A percentile compares a stretch with the other conserved stretches of the same genome.
Evolutionary conservation across 2,113 vertebrate species (phyloP).

Genomic region (Chrysochloris asiatica): DNA sequence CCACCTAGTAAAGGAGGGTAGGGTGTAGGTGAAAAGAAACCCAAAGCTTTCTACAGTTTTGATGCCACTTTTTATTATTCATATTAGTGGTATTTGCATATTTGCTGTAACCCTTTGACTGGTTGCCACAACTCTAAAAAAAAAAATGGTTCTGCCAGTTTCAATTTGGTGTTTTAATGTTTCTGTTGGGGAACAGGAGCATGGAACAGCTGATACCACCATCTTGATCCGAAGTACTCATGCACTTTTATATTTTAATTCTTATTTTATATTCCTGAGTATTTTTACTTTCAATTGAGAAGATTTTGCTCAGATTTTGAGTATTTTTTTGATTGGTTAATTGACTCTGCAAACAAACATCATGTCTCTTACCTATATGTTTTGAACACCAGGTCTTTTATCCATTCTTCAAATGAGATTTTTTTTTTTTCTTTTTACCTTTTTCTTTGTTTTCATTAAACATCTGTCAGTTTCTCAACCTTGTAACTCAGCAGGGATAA

Average conservation of each 20-base stretch:
- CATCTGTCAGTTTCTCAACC: slow-evolving; percentile 52
- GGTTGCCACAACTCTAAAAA: not conserved
- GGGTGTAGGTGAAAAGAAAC: not conserved
- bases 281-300: not conserved
- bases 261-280: not conserved
- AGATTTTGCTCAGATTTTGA: slow-evolving; percentile 15
- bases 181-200: not conserved
- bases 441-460: slow-evolving; percentile 48
- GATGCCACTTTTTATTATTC: not conserved
- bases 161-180: not conserved
- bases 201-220: not conserved
- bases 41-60: not conserved
- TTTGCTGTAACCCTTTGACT: not conserved
- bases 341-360: slow-evolving; percentile 16
- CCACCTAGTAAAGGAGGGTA: not conserved
- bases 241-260: not conserved
- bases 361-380: slow-evolving; percentile 35
- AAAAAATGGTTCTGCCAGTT: not conserved
- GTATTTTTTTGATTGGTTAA: not conserved
- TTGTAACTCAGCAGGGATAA: slow-evolving; percentile 41
- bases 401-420: slow-evolving; percentile 61
- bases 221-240: not conserved
- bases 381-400: not conserved
- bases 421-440: not conserved
- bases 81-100: not conserved